Evolutionary conservation across 2,888 invertebrate species (phyloP).

Genomic region (Tinea semifulvella): DNA sequence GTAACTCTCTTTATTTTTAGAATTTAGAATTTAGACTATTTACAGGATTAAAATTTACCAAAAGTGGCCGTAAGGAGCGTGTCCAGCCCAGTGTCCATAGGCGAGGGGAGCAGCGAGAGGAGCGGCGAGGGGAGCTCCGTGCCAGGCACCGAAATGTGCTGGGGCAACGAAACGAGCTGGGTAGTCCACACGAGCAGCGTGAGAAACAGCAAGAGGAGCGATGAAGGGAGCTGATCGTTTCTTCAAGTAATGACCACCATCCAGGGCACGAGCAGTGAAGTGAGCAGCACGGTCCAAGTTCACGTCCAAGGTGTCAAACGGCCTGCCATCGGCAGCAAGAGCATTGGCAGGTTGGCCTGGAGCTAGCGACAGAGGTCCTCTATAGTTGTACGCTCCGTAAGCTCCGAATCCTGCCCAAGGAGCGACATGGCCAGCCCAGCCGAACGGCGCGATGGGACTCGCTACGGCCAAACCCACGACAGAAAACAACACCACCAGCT

Average conservation of each 20-base stretch:
- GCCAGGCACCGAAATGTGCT: slow-evolving; percentile 21
- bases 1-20: slow-evolving; percentile 59
- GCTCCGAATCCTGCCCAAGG: slow-evolving; percentile 30
- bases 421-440: slow-evolving; percentile 20
- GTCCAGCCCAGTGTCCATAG: slow-evolving; percentile 24
- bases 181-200: slow-evolving; percentile 31
- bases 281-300: slow-evolving; percentile 55
- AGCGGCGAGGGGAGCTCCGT: slow-evolving; percentile 21
- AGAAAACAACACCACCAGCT: slow-evolving; percentile 71
- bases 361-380: slow-evolving; percentile 51
- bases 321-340: slow-evolving; percentile 52
- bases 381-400: slow-evolving; percentile 45
- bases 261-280: slow-evolving; percentile 44
- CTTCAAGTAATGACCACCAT: slow-evolving; percentile 32
- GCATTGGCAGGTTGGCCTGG: slow-evolving; percentile 56
- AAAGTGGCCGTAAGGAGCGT: slow-evolving; percentile 24
- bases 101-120: slow-evolving; percentile 24
- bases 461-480: slow-evolving; percentile 67
- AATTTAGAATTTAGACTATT: slow-evolving; percentile 5
- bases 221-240: slow-evolving; percentile 44
- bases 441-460: slow-evolving; percentile 29
- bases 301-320: slow-evolving; percentile 54
- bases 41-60: slow-evolving; percentile 10
- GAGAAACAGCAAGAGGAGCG: slow-evolving; percentile 32
- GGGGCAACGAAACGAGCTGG: slow-evolving; percentile 30